phyloP scores from a whole-genome alignment of 2,113 vertebrate species.

The Gymnorhina tibicen region DNA sequence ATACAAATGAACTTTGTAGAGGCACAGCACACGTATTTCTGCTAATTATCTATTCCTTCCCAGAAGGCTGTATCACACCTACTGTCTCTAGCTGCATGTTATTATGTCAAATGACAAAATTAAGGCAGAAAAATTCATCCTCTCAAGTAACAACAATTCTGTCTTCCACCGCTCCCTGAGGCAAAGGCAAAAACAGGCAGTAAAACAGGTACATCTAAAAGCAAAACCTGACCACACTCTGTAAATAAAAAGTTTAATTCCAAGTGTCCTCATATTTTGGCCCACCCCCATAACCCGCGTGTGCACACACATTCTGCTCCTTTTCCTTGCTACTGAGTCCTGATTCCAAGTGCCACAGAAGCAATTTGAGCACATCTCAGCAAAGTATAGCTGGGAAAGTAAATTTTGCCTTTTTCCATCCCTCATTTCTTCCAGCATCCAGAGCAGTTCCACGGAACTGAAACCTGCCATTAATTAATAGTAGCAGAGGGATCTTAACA shows the following conservation, averaged over 20 bases:
- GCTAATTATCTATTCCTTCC: background rate
- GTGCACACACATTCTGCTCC: rapidly evolving
- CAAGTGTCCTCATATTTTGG: background rate
- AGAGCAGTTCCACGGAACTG: background rate
- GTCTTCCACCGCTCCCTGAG: background rate
- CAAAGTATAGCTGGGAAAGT: background rate
- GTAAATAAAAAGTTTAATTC: background rate
- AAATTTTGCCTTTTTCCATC: background rate
- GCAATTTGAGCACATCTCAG: background rate
- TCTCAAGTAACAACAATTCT: background rate
- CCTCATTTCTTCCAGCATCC: background rate
- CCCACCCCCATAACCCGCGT: background rate
- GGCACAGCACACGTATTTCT: background rate
- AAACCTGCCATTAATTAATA: background rate
- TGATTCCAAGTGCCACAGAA: background rate
- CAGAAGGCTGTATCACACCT: background rate
- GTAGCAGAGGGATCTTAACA: background rate
- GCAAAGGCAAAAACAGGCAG: background rate
- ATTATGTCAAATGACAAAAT: background rate
- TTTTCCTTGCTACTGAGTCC: background rate
- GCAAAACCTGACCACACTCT: background rate
- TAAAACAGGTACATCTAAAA: background rate
- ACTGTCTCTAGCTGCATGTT: background rate
- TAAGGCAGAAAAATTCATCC: background rate
- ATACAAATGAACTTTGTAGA: background rate